Conservation (phyloP, 2,888 invertebrate genomes). For the Synergus itoensis region DNA sequence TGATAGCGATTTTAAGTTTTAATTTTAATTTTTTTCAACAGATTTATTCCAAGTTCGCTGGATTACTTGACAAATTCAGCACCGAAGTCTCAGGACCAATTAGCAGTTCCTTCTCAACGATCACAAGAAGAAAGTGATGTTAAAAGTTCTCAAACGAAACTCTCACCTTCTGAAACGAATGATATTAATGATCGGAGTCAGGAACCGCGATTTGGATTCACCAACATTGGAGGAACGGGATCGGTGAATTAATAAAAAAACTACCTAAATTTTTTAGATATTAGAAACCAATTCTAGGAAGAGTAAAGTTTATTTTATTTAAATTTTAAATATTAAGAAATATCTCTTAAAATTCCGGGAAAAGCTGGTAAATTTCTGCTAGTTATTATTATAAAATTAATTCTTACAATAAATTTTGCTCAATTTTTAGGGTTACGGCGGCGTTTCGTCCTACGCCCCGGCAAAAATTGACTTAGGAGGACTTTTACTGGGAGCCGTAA, state of each 20-base stretch:
- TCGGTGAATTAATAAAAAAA: conserved; percentile 62
- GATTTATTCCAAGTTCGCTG: conserved; percentile 78
- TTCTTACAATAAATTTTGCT: not conserved
- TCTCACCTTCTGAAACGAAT: conserved; percentile 56
- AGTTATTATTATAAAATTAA: not conserved
- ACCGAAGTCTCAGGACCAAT: conserved; percentile 68
- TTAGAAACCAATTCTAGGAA: no score
- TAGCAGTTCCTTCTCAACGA: conserved; percentile 67
- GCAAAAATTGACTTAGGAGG: conserved; percentile 91
- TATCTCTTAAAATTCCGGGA: not conserved
- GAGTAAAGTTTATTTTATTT: no score
- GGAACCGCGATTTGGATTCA: conserved; percentile 76
- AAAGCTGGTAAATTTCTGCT: no score
- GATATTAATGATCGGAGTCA: conserved; percentile 69
- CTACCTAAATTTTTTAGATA: not conserved
- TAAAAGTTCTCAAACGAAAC: conserved; percentile 52
- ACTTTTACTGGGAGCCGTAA: conserved; percentile 87
- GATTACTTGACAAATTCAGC: conserved; percentile 68
- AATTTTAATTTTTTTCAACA: conserved; percentile 49
- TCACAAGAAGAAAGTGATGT: conserved; percentile 60
- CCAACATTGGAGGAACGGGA: conserved; percentile 72
- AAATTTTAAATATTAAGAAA: not conserved
- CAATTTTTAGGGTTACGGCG: conserved; percentile 72
- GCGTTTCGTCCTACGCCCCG: conserved; percentile 84
- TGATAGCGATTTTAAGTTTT: not conserved